phyloP scores from a whole-genome alignment of 2,113 vertebrate species.

The Peucedramus taeniatus region DNA sequence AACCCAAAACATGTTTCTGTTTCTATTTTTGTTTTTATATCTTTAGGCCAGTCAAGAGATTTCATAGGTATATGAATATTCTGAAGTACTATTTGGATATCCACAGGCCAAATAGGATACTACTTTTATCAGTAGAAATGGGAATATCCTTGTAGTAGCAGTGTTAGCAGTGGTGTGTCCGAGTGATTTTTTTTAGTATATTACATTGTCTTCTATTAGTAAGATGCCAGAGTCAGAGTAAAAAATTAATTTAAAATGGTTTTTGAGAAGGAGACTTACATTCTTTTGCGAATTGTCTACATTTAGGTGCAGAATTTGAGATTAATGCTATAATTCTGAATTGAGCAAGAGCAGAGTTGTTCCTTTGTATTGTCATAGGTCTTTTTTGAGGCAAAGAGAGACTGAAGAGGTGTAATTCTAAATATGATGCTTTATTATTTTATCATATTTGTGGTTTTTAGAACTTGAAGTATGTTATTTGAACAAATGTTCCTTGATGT shows the following conservation, averaged over 20 bases:
- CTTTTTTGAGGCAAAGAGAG: neutral
- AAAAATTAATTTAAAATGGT: neutral
- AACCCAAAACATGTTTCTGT: neutral
- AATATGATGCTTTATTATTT: neutral
- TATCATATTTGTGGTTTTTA: neutral
- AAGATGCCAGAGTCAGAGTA: neutral
- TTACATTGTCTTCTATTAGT: neutral
- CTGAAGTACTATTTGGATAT: neutral
- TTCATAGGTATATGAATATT: neutral
- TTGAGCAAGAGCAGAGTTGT: neutral
- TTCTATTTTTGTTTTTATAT: neutral
- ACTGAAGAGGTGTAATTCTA: neutral
- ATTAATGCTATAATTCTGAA: neutral
- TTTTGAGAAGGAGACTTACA: neutral
- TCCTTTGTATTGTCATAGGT: neutral
- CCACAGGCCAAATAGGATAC: neutral
- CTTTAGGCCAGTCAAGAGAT: neutral
- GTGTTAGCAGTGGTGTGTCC: neutral
- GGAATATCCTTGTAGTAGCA: neutral
- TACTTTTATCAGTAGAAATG: neutral
- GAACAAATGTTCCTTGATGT: neutral
- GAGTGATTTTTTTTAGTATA: neutral
- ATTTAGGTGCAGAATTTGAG: neutral
- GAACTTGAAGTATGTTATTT: neutral
- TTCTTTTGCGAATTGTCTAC: neutral